Base-by-base conservation (phyloP, 1,140 invertebrate species). In the Drosophila ironensis region DNA sequence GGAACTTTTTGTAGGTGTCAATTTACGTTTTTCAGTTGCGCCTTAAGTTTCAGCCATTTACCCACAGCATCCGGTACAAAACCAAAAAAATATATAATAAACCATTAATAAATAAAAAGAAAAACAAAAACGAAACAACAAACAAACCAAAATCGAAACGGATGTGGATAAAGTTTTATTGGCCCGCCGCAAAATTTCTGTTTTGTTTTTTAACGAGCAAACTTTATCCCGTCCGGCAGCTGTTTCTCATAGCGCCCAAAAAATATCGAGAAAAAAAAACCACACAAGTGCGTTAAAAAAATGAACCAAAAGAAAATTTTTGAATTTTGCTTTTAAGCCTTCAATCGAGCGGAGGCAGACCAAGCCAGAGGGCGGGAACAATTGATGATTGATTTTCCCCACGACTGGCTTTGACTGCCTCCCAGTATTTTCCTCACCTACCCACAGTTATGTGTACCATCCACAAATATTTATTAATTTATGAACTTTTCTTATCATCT, bases 311-410 rank as follows among this genome's bases (percentile, higher is more conserved):
- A 50, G 30, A 59, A 59, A 47, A 81, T 59, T 76, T 87, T 87
- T 87, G 81, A 87, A 87, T 87, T 87, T 87, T 87, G 81, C 81
- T 87, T 82, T 87, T 77, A 87, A 87, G 76, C 59, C 59, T 53
- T 19, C 45, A 25, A 60, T 35, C 14, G 52, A 42, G 38, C 40
- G 33, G 57, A 64, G 73, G 64, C 5, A 30, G 54, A n/a, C 17
- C 30, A 17, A 64, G 24, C 24, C 27, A n/a, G 20, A 35, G 33
- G 2, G 19, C 24, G 25, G 25, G 5, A n/a, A 30, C 8, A 9
- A 16, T 27, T 12, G 12, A 14, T 20, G 3, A 3, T 28, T 20
- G 3, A 3, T 28, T 27, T 20, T 17, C 20, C 9, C 19, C 5
- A 16, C 11, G n/a, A 7, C 14, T 44, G 16, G 14, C 33, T 37